phyloP scores from a whole-genome alignment of 2,113 vertebrate genomes.

The Cercocebus atys region DNA sequence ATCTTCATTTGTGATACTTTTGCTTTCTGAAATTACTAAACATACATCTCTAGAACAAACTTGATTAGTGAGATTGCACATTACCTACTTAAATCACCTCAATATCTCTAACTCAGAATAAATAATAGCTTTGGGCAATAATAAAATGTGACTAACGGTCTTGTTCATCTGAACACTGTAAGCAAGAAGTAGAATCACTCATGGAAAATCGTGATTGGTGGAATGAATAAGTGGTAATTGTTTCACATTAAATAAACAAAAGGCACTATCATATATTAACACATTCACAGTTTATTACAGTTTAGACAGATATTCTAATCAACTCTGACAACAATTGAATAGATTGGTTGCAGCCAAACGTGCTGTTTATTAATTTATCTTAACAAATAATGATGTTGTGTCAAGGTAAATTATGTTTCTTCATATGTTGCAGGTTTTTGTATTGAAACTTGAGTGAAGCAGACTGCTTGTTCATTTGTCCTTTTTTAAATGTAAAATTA shows the following conservation, averaged over 20 bases:
- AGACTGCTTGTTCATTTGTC: neutral
- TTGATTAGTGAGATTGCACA: constrained; percentile 73
- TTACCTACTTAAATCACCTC: constrained; percentile 78
- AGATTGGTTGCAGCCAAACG: constrained; percentile 81
- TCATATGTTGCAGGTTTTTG: constrained; percentile 68
- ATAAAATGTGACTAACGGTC: constrained; percentile 83
- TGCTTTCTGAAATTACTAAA: constrained; percentile 70
- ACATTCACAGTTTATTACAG: constrained; percentile 75
- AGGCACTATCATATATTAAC: constrained; percentile 76
- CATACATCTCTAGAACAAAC: constrained; percentile 72
- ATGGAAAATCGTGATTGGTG: constrained; percentile 76
- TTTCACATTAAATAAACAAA: constrained; percentile 83
- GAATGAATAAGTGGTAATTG: constrained; percentile 82
- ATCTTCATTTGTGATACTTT: constrained; percentile 59
- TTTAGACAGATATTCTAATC: constrained; percentile 80
- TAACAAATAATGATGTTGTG: constrained; percentile 81
- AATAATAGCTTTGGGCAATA: constrained; percentile 79
- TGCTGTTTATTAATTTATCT: constrained; percentile 85
- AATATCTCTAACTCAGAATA: constrained; percentile 71
- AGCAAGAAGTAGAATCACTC: constrained; percentile 77
- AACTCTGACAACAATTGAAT: constrained; percentile 75
- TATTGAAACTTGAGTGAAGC: constrained; percentile 55
- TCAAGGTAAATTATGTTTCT: constrained; percentile 79
- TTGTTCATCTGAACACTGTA: constrained; percentile 76
- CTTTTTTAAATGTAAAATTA: constrained; percentile 55